Base-by-base conservation (phyloP, 1,140 invertebrate species). In the Aethina tumida region DNA sequence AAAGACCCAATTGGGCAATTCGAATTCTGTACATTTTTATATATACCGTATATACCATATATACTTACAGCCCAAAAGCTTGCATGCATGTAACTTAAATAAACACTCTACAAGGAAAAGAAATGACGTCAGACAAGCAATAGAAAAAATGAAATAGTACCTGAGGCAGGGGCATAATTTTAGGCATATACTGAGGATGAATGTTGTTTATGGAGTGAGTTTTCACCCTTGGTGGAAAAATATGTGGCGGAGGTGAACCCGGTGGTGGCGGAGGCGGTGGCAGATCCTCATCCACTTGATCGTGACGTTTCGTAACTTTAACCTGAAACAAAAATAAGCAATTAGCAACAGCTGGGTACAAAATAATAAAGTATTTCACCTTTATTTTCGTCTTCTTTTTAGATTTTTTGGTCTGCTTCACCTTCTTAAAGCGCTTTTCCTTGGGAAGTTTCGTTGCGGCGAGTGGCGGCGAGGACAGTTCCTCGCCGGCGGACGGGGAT, bases 391-490 rank as follows among this genome's bases (percentile, higher is more conserved):
- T 69, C 43, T 69, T 71, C 50, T 73, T 73, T n/a, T 66, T 66
- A 8, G 45, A 30, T 27, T 68, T 67, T 30, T 68, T 71, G 13
- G 60, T 50, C 9, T 58, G 55, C 37, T 69, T 69, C 25, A 63
- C 63, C 25, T 67, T 68, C 15, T 63, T 68, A 3, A 64, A 64
- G 24, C 66, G 66, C 43, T 70, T 74, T 35, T 65, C 63, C 35
- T 66, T 65, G 4, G 60, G 49, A 18, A 57, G 32, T 33, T 56
- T 49, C 12, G 52, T 35, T 2, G 52, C 45, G 0, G 69, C 66
- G 10, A 73, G 75, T n/a, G 75, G 75, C 9, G 76, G 73, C 2
- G 74, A 77, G 5, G 69, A 66, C 50, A 77, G 66, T 33, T 77
- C 75, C 49, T 79, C 75, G 2, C 73, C 73, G 7, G 70, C 75